A percentile compares a stretch with the other conserved stretches of the same genome.
Conservation (phyloP, 2,113 vertebrate genomes). For the human (Homo sapiens) region DNA sequence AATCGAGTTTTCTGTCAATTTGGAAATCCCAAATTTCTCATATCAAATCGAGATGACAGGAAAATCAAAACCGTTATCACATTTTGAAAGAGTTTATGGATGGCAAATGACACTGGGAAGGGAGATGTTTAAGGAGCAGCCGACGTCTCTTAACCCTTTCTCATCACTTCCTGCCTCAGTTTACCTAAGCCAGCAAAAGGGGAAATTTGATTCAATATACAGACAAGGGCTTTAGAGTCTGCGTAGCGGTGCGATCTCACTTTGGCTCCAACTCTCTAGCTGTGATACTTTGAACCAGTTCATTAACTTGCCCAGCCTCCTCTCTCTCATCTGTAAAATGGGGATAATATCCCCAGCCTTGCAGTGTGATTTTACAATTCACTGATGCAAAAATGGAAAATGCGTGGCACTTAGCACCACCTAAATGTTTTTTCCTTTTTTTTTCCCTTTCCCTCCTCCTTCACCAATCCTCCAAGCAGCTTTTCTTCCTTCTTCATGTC, state of each 20-base stretch:
- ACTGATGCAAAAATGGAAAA: neutral
- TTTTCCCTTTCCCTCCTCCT: neutral
- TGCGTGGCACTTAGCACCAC: neutral
- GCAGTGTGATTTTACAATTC: neutral
- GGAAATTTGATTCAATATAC: neutral
- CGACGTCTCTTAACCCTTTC: neutral
- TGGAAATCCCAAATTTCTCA: constrained; percentile 63
- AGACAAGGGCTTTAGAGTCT: neutral
- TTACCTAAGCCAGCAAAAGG: neutral
- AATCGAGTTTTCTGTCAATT: constrained; percentile 55
- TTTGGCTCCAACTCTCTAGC: neutral
- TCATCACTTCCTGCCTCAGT: neutral
- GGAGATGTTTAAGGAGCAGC: neutral
- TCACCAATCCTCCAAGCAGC: neutral
- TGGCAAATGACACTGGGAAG: neutral
- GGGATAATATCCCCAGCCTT: neutral
- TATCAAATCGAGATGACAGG: constrained; percentile 53
- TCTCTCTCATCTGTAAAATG: neutral
- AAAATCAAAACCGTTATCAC: neutral
- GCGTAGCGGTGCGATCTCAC: neutral
- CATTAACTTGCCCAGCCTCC: neutral
- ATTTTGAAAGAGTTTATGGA: neutral
- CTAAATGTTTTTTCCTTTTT: neutral
- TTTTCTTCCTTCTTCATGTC: neutral
- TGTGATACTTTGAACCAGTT: neutral